Evolutionary conservation across 1,140 invertebrate species (phyloP), one percentile per base, ranked within the genome.

Genomic region (Caenorhabditis briggsae): DNA sequence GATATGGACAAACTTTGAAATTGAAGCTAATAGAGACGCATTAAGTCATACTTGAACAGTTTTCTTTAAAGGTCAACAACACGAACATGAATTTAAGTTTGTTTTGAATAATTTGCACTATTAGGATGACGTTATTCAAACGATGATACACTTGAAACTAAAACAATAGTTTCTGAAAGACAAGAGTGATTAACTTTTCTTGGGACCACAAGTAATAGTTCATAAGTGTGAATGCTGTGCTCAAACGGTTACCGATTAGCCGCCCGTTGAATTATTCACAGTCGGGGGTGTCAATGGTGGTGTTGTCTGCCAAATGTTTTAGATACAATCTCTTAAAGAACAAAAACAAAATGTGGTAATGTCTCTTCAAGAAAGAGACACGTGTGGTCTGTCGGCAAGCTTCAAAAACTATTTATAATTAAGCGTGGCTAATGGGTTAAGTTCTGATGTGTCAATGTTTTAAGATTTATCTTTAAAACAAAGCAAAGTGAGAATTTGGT

Each of bases 291-390:
- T 78, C 70, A 78, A 78, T 20, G n/a, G 50, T 25, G 20, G 43
- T 78, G 43, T 78, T 78, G n/a, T 78, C 14, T 33, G 20, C 33
- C 33, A 23, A 78, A 50, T 12, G 16, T 14, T 78, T 50, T 23
- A 78, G 70, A 78, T 78, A 78, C 70, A 78, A 78, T 78, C 70
- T 78, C 43, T 53, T 16, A 53, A 14, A 16, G 14, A 53, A 53
- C 9, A 46, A 70, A 70, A 46, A 70, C 16, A 14, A 50, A 41
- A 78, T 46, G 70, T 78, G 70, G 70, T 78, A 78, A 78, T 78
- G 70, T 33, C 3, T 33, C 33, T 33, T 33, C 23, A 2, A 6
- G 33, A 41, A 43, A 48, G 46, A 78, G 14, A 78, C 70, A 78
- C 20, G 46, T 78, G 70, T 78, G 9, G 70, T 9, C 5, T 46